Evolutionary conservation across 2,888 invertebrate species (phyloP), one percentile per base, ranked within the genome.

Genomic region (Chelonus formosanus): DNA sequence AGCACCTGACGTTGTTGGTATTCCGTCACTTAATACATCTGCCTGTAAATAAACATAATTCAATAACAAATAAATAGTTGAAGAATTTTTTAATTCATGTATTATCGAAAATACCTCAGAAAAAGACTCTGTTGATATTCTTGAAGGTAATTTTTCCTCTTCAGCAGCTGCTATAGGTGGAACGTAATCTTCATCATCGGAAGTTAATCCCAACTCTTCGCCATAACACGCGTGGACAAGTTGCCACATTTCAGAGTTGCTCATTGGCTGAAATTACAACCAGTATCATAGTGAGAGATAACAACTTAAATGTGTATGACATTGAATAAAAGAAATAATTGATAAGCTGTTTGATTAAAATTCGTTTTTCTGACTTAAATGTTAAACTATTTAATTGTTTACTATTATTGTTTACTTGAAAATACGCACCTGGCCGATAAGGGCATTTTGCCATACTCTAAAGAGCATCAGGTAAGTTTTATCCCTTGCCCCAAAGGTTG

Each of bases 401-500:
- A 31, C 8, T 10, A 7, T 61, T 45, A 62, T 59, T 59, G 10
- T 54, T 54, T 52, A 55, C 44, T 63, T 34, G 47, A 54, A 4
- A 50, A 50, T 45, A 57, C 34, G 58, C 74, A 83, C 83, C 88
- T 95, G 92, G 84, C 95, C 95, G 89, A 96, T 90, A 70, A 97
- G 90, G 67, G 95, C 95, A 87, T 95, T 96, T 87, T 97, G 97
- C 97, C 97, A 98, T 74, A 97, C 90, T 75, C 95, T 88, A 87
- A 97, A 96, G 84, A 98, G 89, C 93, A 97, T 96, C 81, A 96
- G 89, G 87, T 94, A 97, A 0, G 95, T 92, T 85, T 97, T 97
- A 86, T 98, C 98, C 53, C 98, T 88, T 8, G 96, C 91, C 3
- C 94, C 92, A 85, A 98, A 97, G 48, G 97, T 97, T 34, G 98